Evolutionary conservation across 2,888 invertebrate species (phyloP), one percentile per base, ranked within the genome.

Genomic region (Drosophila macrospina): DNA sequence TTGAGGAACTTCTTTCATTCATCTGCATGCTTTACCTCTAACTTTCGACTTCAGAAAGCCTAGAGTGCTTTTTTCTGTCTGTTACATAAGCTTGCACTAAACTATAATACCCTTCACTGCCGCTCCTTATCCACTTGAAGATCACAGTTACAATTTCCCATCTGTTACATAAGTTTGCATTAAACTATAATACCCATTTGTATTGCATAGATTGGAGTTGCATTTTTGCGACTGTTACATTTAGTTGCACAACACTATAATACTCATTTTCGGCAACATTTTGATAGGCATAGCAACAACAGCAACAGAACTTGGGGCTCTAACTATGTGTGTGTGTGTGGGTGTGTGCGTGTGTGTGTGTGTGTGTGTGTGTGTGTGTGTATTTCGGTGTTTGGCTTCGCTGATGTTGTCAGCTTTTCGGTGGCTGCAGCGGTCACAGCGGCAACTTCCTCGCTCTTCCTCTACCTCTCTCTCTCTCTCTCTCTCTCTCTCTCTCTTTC

Each of bases 331-430:
- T 28, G 8, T 15, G 28, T 45, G 28, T 45, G 44, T 28, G 47
- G 16, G 30, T 37, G 30, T 51, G 37, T 28, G 28, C 15, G 47
- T 44, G 32, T 32, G 26, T 26, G 59, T 47, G 34, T 36, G 26
- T 13, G 41, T 52, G 47, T 41, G 30, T 13, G 13, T 41, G 36
- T 26, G 42, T 15, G 56, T 60, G 69, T 64, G 50, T 48, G 72
- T 57, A 62, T 48, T 63, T 78, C 36, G 65, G 62, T 69, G 64
- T 66, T 78, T 78, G 76, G 73, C 80, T 64, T 65, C 63, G 62
- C 68, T 83, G 78, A 83, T 74, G 86, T 71, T 80, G 83, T 86
- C 86, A 83, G 86, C 71, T 83, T 69, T 80, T 80, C 80, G 74
- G 78, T 69, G 80, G 84, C 80, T 65, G 54, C 67, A 50, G 70